Evolutionary conservation across 2,888 invertebrate species (phyloP), one percentile per base, ranked within the genome.

Genomic region (Andrena bicolor): DNA sequence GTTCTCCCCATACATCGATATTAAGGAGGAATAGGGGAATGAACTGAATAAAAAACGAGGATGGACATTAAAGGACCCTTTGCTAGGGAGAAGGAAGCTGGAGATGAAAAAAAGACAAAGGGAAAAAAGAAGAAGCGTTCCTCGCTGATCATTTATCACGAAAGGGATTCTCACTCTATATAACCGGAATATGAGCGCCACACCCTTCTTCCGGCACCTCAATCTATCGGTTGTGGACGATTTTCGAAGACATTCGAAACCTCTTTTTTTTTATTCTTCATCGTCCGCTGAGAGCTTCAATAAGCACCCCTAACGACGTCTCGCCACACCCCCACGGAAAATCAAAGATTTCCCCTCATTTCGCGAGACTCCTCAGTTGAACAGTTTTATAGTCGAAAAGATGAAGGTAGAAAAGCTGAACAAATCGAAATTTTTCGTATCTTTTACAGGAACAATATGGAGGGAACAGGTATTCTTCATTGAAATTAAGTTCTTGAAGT

Each of bases 141-240:
- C 23, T 74, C 23, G 76, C 69, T 83, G 83, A 79, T 79, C 85
- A 90, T 91, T 91, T 89, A 90, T 91, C 87, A 90, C 82, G 73
- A 79, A 71, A 69, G 80, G 84, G 84, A 87, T 88, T 88, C 84
- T 83, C 79, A 53, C 48, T 64, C 77, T 83, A 75, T 76, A 65
- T 65, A 69, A 32, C 49, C 51, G 51, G 81, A 83, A 82, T 82
- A 84, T 78, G 70, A 81, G 69, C 82, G 80, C 90, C 90, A 86
- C 90, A 88, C 90, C 90, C 86, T 87, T 87, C 88, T 90, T 90
- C 91, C 87, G 89, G 90, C 89, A 90, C 86, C 86, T 90, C 66
- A 69, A 82, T 82, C 63, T 78, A 83, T 85, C 79, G 76, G 68
- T 58, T 77, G 82, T 75, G 58, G 75, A 80, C 76, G 64, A 83